Base-by-base conservation (phyloP, 2,888 invertebrate species). In the Esperia sulphurella region DNA sequence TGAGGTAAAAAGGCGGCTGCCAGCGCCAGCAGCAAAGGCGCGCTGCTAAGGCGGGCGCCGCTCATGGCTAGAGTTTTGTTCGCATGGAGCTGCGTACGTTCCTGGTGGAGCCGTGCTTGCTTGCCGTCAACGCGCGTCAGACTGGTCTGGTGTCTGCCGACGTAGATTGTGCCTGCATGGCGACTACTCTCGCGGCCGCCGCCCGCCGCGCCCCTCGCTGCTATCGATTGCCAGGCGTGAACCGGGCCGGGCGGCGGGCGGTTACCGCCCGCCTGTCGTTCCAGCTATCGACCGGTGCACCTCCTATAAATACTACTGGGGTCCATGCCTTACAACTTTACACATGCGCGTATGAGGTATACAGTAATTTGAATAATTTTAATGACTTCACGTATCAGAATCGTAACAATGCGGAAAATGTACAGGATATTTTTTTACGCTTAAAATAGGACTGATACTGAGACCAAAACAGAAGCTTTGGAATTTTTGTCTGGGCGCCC, bases 21-120 rank as follows among this genome's bases (percentile, higher is more conserved):
- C 76, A 92, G 88, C 85, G 90, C 91, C 85, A 92, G 88, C 79
- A 91, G 88, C 76, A 86, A 81, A 85, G 90, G 91, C 88, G 91
- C 91, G 79, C 82, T 83, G 79, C 83, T 89, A 86, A 91, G 85
- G 88, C 91, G 91, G 87, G 90, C 91, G 79, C 84, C 83, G 79
- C 81, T 86, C 88, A 88, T 88, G 72, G 63, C 80, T 78, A 76
- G 75, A 65, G 73, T 66, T 71, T 67, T 61, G 72, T 76, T 80
- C 73, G 83, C 91, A 91, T 88, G 80, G 79, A 77, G 78, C 70
- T 63, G 66, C 63, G 68, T 59, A 68, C 67, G 64, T 57, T 50
- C 61, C 57, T 54, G 49, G 52, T 61, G 54, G 58, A 53, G 58
- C 55, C 50, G 54, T 63, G 70, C 72, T 57, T 69, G 71, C 57